Base-by-base conservation (phyloP, 1,140 invertebrate genomes). In the Belonocnema kinseyi region DNA sequence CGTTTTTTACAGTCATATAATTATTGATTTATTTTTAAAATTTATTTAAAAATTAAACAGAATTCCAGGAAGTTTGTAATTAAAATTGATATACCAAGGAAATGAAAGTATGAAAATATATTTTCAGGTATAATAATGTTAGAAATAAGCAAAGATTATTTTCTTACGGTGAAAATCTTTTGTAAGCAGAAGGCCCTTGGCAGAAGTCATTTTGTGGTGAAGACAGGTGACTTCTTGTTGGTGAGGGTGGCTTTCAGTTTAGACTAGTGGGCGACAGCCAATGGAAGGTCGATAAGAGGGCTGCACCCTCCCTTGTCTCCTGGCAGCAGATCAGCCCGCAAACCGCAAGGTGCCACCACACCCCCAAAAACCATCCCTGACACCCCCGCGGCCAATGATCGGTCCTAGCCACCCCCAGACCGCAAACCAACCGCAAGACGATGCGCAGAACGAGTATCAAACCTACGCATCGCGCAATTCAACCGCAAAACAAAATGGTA, bases 401-500 rank as follows among this genome's bases (percentile, higher is more conserved):
- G 88, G 86, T 86, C 88, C 88, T 90, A 88, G 88, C 88, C 87
- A 86, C 87, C 89, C 87, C 87, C 86, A 89, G 87, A 91, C 90
- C 90, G 80, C 90, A 91, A 91, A 91, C 90, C 90, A 91, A 91
- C 90, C 90, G 90, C 90, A 91, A 91, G 90, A 91, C 90, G 90
- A 91, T 91, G 90, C 90, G 90, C 90, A 91, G 90, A 90, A 89
- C 88, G 84, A 84, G 73, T 52, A 77, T 78, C n/a, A 13, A 78
- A 78, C 77, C 80, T 85, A 77, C 85, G 84, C 86, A 81, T 84
- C 78, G 85, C 84, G 85, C 85, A 86, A 85, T 66, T 83, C 85
- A 85, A 91, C 90, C 90, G 85, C 90, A 91, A 91, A 91, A 91
- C 90, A 92, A 92, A 92, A 92, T 92, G 90, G 90, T 87, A 89